Evolutionary conservation across 1,140 invertebrate genomes (phyloP).

Genomic region (Danaus melanippus): DNA sequence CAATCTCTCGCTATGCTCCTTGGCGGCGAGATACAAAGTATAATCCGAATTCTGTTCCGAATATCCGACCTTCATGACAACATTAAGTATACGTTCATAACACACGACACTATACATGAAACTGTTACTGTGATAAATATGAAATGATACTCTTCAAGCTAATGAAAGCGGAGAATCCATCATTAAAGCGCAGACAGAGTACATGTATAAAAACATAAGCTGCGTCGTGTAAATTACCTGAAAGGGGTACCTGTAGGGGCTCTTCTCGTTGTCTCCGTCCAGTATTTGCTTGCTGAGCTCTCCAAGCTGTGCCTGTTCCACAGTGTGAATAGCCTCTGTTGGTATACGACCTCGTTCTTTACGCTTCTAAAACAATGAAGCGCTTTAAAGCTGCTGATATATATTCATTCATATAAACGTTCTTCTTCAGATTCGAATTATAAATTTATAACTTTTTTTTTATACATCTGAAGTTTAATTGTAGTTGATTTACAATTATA

Average conservation of each 20-base stretch:
- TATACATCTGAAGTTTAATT: not conserved
- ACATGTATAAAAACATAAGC: constrained; percentile 16
- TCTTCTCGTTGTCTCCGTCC: constrained; percentile 50
- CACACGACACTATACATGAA: too few species aligned
- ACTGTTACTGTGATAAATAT: too few species aligned
- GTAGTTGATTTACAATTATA: not conserved
- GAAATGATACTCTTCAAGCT: too few species aligned
- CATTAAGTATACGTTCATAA: constrained; percentile 14
- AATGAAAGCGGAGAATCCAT: too few species aligned
- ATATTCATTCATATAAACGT: not conserved
- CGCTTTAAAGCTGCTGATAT: not conserved
- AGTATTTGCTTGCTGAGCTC: constrained; percentile 61
- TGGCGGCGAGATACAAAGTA: constrained; percentile 83
- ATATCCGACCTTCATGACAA: constrained; percentile 82
- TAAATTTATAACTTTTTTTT: not conserved
- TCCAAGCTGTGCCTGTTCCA: constrained; percentile 80
- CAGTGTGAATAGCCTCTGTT: constrained; percentile 80
- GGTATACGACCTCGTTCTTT: constrained; percentile 86
- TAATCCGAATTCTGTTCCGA: constrained; percentile 80
- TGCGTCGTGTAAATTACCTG: constrained; percentile 40
- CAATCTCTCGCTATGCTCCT: constrained; percentile 78
- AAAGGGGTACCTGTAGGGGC: constrained; percentile 54
- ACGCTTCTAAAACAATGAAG: constrained; percentile 74
- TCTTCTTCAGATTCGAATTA: not conserved
- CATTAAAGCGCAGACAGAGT: constrained; percentile 2